phyloP scores from a whole-genome alignment of 1,140 invertebrate species.

The Nasonia giraulti region DNA sequence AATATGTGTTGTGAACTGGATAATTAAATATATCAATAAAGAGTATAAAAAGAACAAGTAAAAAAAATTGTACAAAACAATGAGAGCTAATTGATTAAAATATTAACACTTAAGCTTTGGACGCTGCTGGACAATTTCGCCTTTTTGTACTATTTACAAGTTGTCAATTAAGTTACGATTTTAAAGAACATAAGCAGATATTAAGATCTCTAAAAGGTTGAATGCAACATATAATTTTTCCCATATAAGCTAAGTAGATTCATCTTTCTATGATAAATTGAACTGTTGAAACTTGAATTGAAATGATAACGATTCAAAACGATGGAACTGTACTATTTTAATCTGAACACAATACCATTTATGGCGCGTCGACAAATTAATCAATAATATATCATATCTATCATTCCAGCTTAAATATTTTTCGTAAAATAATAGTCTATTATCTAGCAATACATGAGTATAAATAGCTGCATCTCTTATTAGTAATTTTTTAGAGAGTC shows the following conservation, averaged over 20 bases:
- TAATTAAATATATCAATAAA: slow-evolving; percentile 26
- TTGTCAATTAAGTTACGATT: slow-evolving; percentile 47
- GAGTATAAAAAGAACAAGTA: slow-evolving; percentile 22
- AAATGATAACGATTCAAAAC: background rate
- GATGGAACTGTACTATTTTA: background rate
- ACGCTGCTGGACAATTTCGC: slow-evolving; percentile 52
- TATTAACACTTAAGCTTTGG: slow-evolving; percentile 38
- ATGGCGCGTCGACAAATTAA: slow-evolving; percentile 1
- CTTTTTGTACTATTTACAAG: slow-evolving; percentile 37
- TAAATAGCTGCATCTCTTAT: background rate
- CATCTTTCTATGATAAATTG: too few species aligned
- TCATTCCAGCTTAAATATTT: slow-evolving; percentile 23
- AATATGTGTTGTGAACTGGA: slow-evolving; percentile 21
- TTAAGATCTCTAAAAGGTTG: background rate
- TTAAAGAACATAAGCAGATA: background rate
- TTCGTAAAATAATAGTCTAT: background rate
- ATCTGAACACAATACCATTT: background rate
- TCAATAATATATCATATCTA: slow-evolving; percentile 9
- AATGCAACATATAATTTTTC: background rate
- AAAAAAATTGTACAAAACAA: slow-evolving; percentile 33
- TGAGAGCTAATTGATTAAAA: slow-evolving; percentile 10
- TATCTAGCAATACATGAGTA: background rate
- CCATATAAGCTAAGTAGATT: too few species aligned
- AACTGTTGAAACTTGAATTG: too few species aligned
- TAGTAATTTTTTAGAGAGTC: background rate